Conservation (phyloP, 2,797 vertebrate genomes). For the Sebastes minor region DNA sequence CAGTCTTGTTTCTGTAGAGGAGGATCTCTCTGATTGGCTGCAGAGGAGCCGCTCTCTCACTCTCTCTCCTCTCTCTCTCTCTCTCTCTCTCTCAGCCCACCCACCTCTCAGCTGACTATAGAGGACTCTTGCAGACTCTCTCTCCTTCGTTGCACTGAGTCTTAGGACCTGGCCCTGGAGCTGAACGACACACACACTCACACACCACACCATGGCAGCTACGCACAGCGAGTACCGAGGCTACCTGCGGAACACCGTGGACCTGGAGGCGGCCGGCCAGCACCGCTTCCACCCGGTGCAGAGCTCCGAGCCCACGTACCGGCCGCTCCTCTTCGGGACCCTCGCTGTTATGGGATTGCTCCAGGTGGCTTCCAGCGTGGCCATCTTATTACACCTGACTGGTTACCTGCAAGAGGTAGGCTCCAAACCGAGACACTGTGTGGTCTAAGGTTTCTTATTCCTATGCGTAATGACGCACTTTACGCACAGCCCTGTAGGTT, state of each 20-base stretch:
- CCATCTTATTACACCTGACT: constrained; percentile 92
- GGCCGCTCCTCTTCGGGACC: constrained; percentile 85
- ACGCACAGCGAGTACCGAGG: constrained; percentile 80
- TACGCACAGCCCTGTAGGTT: background rate
- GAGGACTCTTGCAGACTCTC: constrained; percentile 57
- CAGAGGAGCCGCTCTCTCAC: background rate
- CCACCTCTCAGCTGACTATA: constrained; percentile 68
- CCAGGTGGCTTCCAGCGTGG: constrained; percentile 94
- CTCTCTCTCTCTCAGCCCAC: constrained; percentile 63
- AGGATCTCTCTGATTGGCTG: constrained; percentile 58
- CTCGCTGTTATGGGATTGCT: constrained; percentile 91
- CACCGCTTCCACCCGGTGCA: constrained; percentile 76
- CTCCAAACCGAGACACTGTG: background rate
- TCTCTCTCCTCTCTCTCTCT: background rate
- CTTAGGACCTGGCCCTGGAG: constrained; percentile 61
- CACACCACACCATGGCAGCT: constrained; percentile 81
- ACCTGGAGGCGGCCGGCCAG: constrained; percentile 76
- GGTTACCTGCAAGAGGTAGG: constrained; percentile 90
- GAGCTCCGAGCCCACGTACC: constrained; percentile 76
- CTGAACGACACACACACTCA: constrained; percentile 42
- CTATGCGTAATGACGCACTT: background rate
- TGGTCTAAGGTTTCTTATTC: background rate
- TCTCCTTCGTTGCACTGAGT: constrained; percentile 67
- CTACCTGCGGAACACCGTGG: constrained; percentile 81
- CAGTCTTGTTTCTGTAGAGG: background rate